A percentile compares a stretch with the other conserved stretches of the same genome.
These are phyloP conservation scores for Campoletis raptor DNA, from an alignment of 2,888 invertebrate species.

Conservation along the genomic window DNA sequence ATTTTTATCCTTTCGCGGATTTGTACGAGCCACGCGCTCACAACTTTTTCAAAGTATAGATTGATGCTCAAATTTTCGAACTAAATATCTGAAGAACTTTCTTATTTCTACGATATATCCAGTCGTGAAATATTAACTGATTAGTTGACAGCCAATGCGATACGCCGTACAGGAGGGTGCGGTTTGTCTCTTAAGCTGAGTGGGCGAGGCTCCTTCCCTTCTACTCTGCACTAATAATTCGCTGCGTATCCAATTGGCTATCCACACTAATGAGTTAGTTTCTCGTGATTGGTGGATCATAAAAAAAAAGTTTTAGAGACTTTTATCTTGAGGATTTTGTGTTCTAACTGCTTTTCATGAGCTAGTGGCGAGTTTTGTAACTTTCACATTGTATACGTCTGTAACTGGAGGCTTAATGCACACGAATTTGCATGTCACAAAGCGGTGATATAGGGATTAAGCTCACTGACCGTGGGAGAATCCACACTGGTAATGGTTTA, in stretches of 20 bases:
- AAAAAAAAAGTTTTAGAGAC: background rate
- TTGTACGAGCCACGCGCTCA: background rate
- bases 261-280: background rate
- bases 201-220: background rate
- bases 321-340: background rate
- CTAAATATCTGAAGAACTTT: background rate
- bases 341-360: background rate
- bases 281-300: background rate
- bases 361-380: background rate
- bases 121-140: background rate
- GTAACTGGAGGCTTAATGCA: slow-evolving; percentile 54
- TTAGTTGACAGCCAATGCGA: background rate
- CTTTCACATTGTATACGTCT: background rate
- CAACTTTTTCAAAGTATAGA: background rate
- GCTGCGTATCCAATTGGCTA: background rate
- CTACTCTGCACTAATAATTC: background rate
- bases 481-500: slow-evolving; percentile 16
- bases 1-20: background rate
- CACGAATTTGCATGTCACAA: slow-evolving; percentile 69
- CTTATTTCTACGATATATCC: background rate
- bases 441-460: slow-evolving; percentile 66
- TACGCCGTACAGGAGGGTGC: background rate
- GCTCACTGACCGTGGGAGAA: slow-evolving; percentile 57
- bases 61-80: background rate
- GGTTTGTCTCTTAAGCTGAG: background rate